phyloP scores from a whole-genome alignment of 2,888 invertebrate species.

The Amblyjoppa proteus region DNA sequence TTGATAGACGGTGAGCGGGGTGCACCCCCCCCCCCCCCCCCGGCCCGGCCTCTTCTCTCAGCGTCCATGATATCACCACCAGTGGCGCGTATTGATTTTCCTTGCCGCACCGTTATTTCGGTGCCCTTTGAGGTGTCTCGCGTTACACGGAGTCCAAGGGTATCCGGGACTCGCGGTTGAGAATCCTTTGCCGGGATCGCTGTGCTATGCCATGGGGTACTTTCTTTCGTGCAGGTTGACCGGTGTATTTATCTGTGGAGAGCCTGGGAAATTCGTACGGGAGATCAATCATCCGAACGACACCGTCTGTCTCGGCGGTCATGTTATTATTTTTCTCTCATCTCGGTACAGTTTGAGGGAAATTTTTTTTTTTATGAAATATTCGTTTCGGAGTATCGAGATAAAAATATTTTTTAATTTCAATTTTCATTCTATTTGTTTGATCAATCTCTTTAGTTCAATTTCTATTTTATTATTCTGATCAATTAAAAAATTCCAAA shows the following conservation, averaged over 20 bases:
- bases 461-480: no score
- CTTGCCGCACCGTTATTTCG: slow-evolving; percentile 55
- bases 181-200: not conserved
- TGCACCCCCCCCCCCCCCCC: slow-evolving; percentile 39
- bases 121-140: slow-evolving; percentile 41
- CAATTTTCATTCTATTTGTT: no score
- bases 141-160: slow-evolving; percentile 11
- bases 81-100: slow-evolving; percentile 70
- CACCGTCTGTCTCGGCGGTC: not conserved
- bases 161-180: not conserved
- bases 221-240: slow-evolving; percentile 21
- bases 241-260: no score
- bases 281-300: not conserved
- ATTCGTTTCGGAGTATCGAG: not conserved
- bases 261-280: no score
- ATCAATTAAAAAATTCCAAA: no score
- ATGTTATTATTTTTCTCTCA: not conserved
- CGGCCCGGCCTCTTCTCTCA: not conserved
- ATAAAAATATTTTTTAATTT: no score
- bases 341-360: not conserved
- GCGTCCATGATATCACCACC: slow-evolving; percentile 61
- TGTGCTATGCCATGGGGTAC: not conserved
- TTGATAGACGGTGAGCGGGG: slow-evolving; percentile 34
- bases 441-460: no score
- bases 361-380: not conserved